Evolutionary conservation across 2,888 invertebrate species (phyloP).

Genomic region (Eupeodes luniger): DNA sequence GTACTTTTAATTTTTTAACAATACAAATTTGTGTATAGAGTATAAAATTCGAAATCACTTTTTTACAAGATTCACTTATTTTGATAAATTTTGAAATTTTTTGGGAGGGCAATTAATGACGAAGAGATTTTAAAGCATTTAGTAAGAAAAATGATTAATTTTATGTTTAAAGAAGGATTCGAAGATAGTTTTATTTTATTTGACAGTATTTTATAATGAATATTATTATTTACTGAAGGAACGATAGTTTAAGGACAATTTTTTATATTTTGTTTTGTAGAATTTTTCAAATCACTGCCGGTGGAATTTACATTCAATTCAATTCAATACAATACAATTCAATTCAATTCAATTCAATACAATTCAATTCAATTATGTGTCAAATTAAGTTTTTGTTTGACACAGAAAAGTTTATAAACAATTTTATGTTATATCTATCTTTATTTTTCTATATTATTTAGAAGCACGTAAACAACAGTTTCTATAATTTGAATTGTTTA

Average conservation of each 20-base stretch:
- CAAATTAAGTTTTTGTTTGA: slow-evolving; percentile 5
- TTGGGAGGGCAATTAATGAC: neutral
- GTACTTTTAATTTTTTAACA: neutral
- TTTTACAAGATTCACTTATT: neutral
- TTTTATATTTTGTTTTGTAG: neutral
- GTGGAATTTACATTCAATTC: slow-evolving; percentile 8
- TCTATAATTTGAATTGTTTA: neutral
- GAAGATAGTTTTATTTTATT: neutral
- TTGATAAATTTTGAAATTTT: too few species aligned
- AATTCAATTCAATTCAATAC: too few species aligned
- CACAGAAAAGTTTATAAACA: neutral
- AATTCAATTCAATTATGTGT: neutral
- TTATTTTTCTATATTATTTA: neutral
- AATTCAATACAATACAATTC: neutral
- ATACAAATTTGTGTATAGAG: neutral
- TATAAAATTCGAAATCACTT: neutral
- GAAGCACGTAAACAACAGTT: slow-evolving; percentile 9
- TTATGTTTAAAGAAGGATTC: neutral
- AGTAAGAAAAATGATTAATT: too few species aligned
- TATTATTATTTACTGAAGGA: slow-evolving; percentile 2
- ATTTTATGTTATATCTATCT: neutral
- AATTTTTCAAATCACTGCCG: slow-evolving; percentile 12
- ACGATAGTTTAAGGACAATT: slow-evolving; percentile 9
- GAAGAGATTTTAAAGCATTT: too few species aligned
- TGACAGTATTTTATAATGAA: neutral